Evolutionary conservation across 2,888 invertebrate species (phyloP), one percentile per base, ranked within the genome.

Genomic region (Cataglyphis altisquamis): DNA sequence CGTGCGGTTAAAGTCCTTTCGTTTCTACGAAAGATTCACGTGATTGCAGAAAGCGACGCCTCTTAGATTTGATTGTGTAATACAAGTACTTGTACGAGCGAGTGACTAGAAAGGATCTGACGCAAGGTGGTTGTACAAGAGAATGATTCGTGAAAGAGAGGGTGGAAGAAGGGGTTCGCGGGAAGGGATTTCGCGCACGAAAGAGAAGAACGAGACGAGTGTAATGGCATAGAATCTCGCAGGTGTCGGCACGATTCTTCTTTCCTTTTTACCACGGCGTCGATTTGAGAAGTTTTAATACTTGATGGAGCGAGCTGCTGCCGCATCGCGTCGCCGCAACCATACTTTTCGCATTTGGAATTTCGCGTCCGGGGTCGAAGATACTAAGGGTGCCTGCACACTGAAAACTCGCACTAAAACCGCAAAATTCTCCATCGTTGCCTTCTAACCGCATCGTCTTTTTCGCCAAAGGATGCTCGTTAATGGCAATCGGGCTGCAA

Each of bases 281-380:
- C 90, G 90, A 92, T 92, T 93, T 91, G 90, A 91, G 88, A 92
- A 93, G 90, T 92, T 92, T 93, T 92, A 92, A 92, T 92, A 92
- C 91, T 91, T 88, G 91, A 92, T 91, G 90, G 88, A 89, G 88
- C 82, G 90, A 85, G 86, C 80, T 87, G 74, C 62, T 74, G 45
- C 78, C 74, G 41, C 55, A 18, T 48, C 32, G 52, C 21, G 55
- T 57, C 84, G 86, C 80, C 87, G 63, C 74, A 74, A 73, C 45
- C 75, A 32, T 78, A 85, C 78, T 83, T 83, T 63, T 77, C 82
- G 82, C 83, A 84, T 74, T 88, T 84, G 57, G 36, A 63, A 86
- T 86, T 72, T 48, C 75, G 62, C 45, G 15, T 18, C 52, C 21
- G 66, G 52, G 52, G 25, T 66, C 29, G 21, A 21, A 29, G 12